Conservation (phyloP, 2,113 vertebrate genomes). For the Lanius collurio region DNA sequence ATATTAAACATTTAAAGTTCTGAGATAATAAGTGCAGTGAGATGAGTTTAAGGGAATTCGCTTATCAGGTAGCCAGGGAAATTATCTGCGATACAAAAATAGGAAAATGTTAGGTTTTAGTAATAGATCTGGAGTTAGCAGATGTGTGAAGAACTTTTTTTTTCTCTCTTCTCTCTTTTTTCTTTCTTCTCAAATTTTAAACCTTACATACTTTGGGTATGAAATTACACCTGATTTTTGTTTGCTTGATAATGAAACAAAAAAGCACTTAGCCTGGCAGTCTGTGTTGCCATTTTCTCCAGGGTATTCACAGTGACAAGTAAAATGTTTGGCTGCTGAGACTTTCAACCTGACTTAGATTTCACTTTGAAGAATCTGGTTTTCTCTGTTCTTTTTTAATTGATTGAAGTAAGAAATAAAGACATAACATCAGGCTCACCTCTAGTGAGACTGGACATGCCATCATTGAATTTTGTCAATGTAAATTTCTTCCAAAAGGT, state of each 20-base stretch:
- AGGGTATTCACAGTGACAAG: neutral
- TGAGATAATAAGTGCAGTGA: neutral
- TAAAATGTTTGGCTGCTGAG: neutral
- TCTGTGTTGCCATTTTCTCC: neutral
- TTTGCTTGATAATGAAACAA: neutral
- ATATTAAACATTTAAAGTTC: neutral
- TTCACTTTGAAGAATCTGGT: neutral
- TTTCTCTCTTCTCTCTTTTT: neutral
- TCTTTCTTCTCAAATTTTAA: neutral
- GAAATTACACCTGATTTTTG: neutral
- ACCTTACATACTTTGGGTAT: neutral
- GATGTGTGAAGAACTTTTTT: neutral
- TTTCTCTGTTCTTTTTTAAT: neutral
- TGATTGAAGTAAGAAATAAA: neutral
- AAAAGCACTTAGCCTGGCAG: neutral
- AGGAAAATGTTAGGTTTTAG: neutral
- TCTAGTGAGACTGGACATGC: neutral
- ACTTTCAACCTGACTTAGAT: neutral
- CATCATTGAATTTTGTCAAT: neutral
- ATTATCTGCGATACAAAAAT: neutral
- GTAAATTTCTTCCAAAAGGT: neutral
- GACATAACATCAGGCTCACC: neutral
- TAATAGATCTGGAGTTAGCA: neutral
- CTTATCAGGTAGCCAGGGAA: neutral
- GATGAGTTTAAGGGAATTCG: neutral